phyloP scores from a whole-genome alignment of 2,113 vertebrate genomes.

The Mohoua ochrocephala region DNA sequence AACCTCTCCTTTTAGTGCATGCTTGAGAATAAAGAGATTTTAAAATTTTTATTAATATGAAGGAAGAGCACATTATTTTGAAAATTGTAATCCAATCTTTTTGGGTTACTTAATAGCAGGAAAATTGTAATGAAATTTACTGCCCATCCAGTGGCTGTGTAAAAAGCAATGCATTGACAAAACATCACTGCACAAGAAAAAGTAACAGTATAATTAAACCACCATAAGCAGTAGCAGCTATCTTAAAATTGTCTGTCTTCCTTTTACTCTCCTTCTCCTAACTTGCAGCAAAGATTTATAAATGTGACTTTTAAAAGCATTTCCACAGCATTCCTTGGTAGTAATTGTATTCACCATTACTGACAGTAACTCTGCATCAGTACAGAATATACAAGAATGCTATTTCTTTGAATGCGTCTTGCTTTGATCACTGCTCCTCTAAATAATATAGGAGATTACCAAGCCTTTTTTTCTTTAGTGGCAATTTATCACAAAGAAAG shows the following conservation, averaged over 20 bases:
- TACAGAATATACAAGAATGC: conserved; percentile 24
- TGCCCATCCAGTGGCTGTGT: not conserved
- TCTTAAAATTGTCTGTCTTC: not conserved
- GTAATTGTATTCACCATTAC: conserved; percentile 21
- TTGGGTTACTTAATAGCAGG: not conserved
- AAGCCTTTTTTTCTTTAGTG: conserved; percentile 46
- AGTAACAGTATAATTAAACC: not conserved
- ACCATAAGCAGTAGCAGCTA: not conserved
- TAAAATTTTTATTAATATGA: not conserved
- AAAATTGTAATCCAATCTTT: not conserved
- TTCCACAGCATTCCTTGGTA: not conserved
- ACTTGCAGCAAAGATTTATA: conserved; percentile 44
- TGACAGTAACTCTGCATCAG: conserved; percentile 30
- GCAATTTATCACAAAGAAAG: conserved; percentile 59
- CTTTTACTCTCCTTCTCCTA: not conserved
- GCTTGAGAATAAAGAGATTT: not conserved
- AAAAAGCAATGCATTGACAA: not conserved
- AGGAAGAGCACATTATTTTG: not conserved
- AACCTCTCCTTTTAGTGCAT: not conserved
- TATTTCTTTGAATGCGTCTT: conserved; percentile 43
- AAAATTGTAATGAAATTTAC: not conserved
- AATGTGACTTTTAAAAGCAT: conserved; percentile 44
- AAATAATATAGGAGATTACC: conserved; percentile 64
- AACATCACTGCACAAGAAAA: not conserved
- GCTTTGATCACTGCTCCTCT: conserved; percentile 60